Conservation (phyloP, 2,888 invertebrate species). For the Nymphalis c-album region DNA sequence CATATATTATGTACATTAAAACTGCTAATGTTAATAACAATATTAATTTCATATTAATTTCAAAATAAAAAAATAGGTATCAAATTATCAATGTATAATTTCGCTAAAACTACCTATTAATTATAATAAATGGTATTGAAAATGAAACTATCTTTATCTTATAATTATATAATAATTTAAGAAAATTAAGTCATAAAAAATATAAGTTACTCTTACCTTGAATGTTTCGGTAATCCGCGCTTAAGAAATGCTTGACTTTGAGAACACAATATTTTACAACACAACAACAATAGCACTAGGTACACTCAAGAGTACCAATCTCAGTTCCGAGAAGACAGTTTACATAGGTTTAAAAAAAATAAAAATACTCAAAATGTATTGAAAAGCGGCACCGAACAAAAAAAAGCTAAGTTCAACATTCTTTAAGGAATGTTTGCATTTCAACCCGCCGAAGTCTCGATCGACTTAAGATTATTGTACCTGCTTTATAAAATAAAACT, state of each 20-base stretch:
- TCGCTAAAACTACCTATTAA: no score
- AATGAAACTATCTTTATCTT: not conserved
- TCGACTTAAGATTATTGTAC: slow-evolving; percentile 42
- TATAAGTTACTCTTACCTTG: slow-evolving; percentile 59
- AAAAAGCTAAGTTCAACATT: slow-evolving; percentile 78
- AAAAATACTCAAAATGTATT: slow-evolving; percentile 66
- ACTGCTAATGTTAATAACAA: no score
- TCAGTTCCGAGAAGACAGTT: slow-evolving; percentile 32
- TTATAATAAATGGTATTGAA: no score
- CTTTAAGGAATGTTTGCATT: slow-evolving; percentile 78
- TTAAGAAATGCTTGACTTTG: slow-evolving; percentile 55
- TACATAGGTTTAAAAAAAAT: slow-evolving; percentile 39
- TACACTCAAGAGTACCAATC: slow-evolving; percentile 39
- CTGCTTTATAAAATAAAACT: slow-evolving; percentile 33
- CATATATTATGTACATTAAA: no score
- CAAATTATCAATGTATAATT: no score
- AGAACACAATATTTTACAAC: slow-evolving; percentile 55
- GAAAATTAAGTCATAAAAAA: slow-evolving; percentile 9
- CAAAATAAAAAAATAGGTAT: no score
- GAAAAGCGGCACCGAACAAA: slow-evolving; percentile 66
- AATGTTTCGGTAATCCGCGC: slow-evolving; percentile 73
- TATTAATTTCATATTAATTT: no score
- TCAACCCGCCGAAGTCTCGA: slow-evolving; percentile 60
- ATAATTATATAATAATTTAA: not conserved
- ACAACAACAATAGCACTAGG: slow-evolving; percentile 45